phyloP scores from a whole-genome alignment of 2,888 invertebrate genomes.

The Polydrusus cervinus region DNA sequence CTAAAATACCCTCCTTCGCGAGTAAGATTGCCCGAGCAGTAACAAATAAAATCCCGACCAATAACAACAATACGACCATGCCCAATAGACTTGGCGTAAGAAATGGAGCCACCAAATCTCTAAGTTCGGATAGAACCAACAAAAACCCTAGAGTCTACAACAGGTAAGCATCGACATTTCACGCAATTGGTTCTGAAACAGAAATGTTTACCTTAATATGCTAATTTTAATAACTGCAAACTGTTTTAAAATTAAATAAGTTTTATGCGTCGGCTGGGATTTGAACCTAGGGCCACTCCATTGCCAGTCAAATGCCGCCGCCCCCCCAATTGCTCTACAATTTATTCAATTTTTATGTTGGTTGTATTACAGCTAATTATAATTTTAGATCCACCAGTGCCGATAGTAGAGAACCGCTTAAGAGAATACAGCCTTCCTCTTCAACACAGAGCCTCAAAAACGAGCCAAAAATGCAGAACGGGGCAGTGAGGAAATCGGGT shows the following conservation, averaged over 20 bases:
- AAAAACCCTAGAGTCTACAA: constrained; percentile 61
- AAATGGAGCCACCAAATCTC: constrained; percentile 62
- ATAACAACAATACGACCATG: constrained; percentile 63
- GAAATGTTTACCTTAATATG: too few species aligned
- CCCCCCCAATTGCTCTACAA: too few species aligned
- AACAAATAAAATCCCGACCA: constrained; percentile 57
- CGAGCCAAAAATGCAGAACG: constrained; percentile 59
- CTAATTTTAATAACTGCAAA: too few species aligned
- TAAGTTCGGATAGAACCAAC: constrained; percentile 64
- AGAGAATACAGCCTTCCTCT: constrained; percentile 72
- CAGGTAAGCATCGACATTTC: constrained; percentile 54
- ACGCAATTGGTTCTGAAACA: too few species aligned
- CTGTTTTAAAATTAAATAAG: too few species aligned
- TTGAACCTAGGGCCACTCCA: too few species aligned
- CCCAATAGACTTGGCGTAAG: constrained; percentile 65
- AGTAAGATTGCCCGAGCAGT: constrained; percentile 62
- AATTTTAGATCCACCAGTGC: constrained; percentile 66
- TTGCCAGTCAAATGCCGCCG: too few species aligned
- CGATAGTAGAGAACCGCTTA: constrained; percentile 65
- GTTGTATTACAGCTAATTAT: too few species aligned
- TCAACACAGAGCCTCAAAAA: constrained; percentile 76
- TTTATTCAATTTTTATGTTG: too few species aligned
- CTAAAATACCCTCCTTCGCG: constrained; percentile 60
- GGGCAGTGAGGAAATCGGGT: constrained; percentile 64
- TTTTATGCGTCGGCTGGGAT: too few species aligned